A percentile compares a stretch with the other conserved stretches of the same genome.
phyloP scores from a whole-genome alignment of 1,140 invertebrate genomes.

The Tenebrio molitor region DNA sequence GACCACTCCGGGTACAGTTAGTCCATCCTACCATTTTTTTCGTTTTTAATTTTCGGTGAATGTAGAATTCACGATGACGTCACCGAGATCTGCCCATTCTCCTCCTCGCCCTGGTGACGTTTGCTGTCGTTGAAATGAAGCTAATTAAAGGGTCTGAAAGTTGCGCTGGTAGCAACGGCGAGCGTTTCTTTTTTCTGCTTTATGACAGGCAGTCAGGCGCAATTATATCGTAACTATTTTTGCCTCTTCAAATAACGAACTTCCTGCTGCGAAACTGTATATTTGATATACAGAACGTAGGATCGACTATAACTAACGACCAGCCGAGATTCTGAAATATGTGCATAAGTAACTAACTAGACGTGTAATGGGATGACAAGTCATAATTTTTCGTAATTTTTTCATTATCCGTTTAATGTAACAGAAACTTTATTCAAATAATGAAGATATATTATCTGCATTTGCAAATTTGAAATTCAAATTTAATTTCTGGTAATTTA shows the following conservation, averaged over 20 bases:
- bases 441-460: constrained; percentile 38
- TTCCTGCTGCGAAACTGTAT: constrained; percentile 44
- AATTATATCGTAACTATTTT: constrained; percentile 47
- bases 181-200: constrained; percentile 9
- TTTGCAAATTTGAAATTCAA: constrained; percentile 39
- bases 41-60: not conserved
- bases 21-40: not conserved
- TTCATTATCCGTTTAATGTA: constrained; percentile 8
- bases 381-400: constrained; percentile 30
- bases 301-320: constrained; percentile 43
- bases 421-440: constrained; percentile 16
- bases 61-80: not conserved
- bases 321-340: constrained; percentile 43
- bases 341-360: constrained; percentile 46
- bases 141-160: constrained; percentile 27
- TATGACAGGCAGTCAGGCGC: constrained; percentile 29
- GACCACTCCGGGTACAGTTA: constrained; percentile 1
- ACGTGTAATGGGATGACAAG: constrained; percentile 44
- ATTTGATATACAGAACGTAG: constrained; percentile 42
- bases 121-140: constrained; percentile 5
- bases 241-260: constrained; percentile 40
- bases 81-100: constrained; percentile 12
- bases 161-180: not conserved
- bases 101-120: not conserved
- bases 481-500: constrained; percentile 38